phyloP scores from a whole-genome alignment of 2,888 invertebrate genomes.

The Sphaerophoria rueppellii region DNA sequence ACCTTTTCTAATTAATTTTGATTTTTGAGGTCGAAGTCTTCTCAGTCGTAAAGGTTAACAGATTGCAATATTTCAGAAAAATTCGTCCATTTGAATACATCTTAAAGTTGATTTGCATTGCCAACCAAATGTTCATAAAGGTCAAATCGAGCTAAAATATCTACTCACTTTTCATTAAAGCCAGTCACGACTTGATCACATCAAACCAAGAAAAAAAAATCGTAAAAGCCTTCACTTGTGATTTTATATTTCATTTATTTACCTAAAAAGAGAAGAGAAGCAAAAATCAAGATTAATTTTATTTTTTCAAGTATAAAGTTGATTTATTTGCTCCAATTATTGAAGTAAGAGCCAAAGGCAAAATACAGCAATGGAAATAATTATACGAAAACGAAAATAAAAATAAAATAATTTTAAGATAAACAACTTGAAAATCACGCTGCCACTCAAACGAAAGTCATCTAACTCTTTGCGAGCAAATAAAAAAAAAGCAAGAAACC shows the following conservation, averaged over 20 bases:
- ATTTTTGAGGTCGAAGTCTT: too few species aligned
- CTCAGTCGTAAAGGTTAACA: too few species aligned
- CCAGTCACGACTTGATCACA: not conserved
- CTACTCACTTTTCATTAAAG: slow-evolving; percentile 18
- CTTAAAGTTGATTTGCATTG: too few species aligned
- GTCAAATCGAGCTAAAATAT: too few species aligned
- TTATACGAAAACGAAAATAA: not conserved
- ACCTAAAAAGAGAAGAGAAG: slow-evolving; percentile 52
- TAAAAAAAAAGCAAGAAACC: slow-evolving; percentile 15
- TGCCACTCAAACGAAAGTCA: slow-evolving; percentile 63
- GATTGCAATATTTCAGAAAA: too few species aligned
- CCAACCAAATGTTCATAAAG: too few species aligned
- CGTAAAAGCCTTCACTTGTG: too few species aligned
- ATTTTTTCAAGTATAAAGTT: slow-evolving; percentile 39
- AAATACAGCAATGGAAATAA: slow-evolving; percentile 45
- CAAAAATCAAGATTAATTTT: slow-evolving; percentile 11
- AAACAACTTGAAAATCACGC: slow-evolving; percentile 50
- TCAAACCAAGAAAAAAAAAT: not conserved
- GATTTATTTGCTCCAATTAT: slow-evolving; percentile 57
- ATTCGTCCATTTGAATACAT: too few species aligned
- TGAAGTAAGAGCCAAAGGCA: slow-evolving; percentile 44
- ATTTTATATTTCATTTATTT: not conserved
- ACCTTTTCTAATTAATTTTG: too few species aligned
- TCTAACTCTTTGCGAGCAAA: slow-evolving; percentile 49
- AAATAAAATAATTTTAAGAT: not conserved